Evolutionary conservation across 2,797 vertebrate species (phyloP), one percentile per base, ranked within the genome.

Genomic region (Mergus octosetaceus): DNA sequence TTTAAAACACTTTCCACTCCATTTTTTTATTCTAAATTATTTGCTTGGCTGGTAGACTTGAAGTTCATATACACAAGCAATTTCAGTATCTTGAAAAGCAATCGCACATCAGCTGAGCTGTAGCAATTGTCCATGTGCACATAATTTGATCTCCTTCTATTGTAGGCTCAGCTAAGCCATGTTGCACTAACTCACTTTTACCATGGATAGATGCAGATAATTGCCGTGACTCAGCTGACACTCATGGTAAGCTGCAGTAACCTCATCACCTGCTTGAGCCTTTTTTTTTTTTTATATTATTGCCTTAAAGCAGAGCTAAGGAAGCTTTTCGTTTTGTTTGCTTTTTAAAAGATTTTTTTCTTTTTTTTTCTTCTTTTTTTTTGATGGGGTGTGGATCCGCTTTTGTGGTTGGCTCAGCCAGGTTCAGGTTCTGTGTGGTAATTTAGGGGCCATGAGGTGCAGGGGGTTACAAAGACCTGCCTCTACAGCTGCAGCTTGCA

Each of bases 401-500:
- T 62, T 78, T 41, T 39, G 34, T 28, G 30, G 5, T 21, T 89
- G 60, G 10, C 30, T 75, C 56, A 66, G 25, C 21, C 28, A 62
- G 54, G 45, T 79, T 94, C 76, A 66, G 58, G 41, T 79, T 94
- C 76, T 70, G 47, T 32, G 12, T 13, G 0, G 65, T 74, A 41
- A 27, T 62, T 90, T 61, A 8, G 64, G 25, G 73, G 56, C 70
- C 58, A 11, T 30, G 9, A 62, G 72, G 43, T 24, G 8, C 38
- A 30, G 38, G 45, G 39, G 27, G 22, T 73, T 82, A 13, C 43
- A 41, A 6, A 85, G 71, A 91, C 56, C 77, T 56, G 64, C 54
- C 64, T 90, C 87, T 39, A 16, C 85, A 96, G 89, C 94, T 96
- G 94, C 15, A 13, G 66, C 70, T 94, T 16, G 2, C 32, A 24